phyloP scores from a whole-genome alignment of 1,140 invertebrate genomes.

The Contarinia nasturtii region DNA sequence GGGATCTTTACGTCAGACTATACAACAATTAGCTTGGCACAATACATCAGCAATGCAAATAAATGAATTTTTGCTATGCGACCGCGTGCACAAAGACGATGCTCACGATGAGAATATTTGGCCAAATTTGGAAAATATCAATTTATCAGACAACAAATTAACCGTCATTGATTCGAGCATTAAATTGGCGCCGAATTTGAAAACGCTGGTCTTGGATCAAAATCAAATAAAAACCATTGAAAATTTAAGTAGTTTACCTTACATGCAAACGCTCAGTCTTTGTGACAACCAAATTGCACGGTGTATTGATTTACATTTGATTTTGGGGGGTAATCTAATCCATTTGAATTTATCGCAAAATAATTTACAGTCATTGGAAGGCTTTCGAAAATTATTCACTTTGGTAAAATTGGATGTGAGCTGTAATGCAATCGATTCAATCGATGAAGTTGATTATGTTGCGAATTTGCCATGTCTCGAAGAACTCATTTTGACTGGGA shows the following conservation, averaged over 20 bases:
- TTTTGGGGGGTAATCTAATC: slow-evolving; percentile 76
- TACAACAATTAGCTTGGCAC: slow-evolving; percentile 36
- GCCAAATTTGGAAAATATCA: slow-evolving; percentile 42
- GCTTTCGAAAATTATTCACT: slow-evolving; percentile 68
- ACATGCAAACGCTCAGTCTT: slow-evolving; percentile 54
- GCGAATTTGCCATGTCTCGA: slow-evolving; percentile 70
- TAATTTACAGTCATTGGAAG: slow-evolving; percentile 48
- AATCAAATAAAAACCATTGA: slow-evolving; percentile 57
- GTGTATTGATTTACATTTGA: slow-evolving; percentile 60
- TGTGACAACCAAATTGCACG: slow-evolving; percentile 52
- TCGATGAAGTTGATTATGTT: slow-evolving; percentile 64
- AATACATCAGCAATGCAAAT: slow-evolving; percentile 38
- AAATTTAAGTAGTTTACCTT: slow-evolving; percentile 57
- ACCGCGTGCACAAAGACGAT: slow-evolving; percentile 42
- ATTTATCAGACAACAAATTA: slow-evolving; percentile 66
- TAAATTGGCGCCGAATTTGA: slow-evolving; percentile 54
- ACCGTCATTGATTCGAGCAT: slow-evolving; percentile 60
- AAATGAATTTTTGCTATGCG: slow-evolving; percentile 56
- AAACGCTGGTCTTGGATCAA: slow-evolving; percentile 48
- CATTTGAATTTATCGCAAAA: slow-evolving; percentile 77
- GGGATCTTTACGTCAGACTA: slow-evolving; percentile 41
- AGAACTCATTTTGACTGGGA: slow-evolving; percentile 65
- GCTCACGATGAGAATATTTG: slow-evolving; percentile 34
- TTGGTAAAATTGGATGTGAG: slow-evolving; percentile 70
- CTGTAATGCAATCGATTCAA: slow-evolving; percentile 61